Evolutionary conservation across 1,140 invertebrate species (phyloP), one percentile per base, ranked within the genome.

Genomic region (Oreohelix idahoensis): DNA sequence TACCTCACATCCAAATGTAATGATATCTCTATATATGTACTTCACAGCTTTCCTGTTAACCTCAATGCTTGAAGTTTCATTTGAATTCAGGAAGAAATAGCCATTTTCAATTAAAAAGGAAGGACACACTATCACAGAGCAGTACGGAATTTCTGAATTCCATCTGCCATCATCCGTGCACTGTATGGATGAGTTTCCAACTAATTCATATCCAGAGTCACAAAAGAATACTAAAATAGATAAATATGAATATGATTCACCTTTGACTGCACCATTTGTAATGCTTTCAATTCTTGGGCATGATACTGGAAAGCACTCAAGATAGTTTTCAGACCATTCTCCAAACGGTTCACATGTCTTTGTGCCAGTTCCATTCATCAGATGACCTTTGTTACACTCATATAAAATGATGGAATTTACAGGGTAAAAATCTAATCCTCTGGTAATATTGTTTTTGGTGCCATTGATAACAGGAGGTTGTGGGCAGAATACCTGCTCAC

Each of bases 271-370:
- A 39, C 89, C 88, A 83, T 90, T 85, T 2, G 86, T 74, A 39
- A 93, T 85, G 5, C 29, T 70, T 0, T 79, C 66, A 23, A 90
- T 89, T 36, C 51, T 26, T 10, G 29, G 49, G 84, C 91, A 92
- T 51, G 84, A 77, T 63, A 89, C 83, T 58, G 81, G 89, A 17
- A 88, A 79, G 85, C 93, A 93, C n/a, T 86, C 81, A 0, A 93
- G 91, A 29, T 83, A 74, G 8, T 85, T 81, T 13, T 63, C 71
- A 17, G 88, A 88, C 97, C 97, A 99, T 66, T 94, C 93, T 39
- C 96, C 97, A 74, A 95, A 94, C 58, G 96, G 95, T 0, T 94
- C 94, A 91, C 98, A 99, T 35, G 93, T 94, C 32, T 97, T 94
- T 26, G 70, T 83, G 1, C 74, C 51, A 32, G 74, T 49, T 29